phyloP scores from a whole-genome alignment of 2,113 vertebrate species.

The Cyanoliseus patagonus region DNA sequence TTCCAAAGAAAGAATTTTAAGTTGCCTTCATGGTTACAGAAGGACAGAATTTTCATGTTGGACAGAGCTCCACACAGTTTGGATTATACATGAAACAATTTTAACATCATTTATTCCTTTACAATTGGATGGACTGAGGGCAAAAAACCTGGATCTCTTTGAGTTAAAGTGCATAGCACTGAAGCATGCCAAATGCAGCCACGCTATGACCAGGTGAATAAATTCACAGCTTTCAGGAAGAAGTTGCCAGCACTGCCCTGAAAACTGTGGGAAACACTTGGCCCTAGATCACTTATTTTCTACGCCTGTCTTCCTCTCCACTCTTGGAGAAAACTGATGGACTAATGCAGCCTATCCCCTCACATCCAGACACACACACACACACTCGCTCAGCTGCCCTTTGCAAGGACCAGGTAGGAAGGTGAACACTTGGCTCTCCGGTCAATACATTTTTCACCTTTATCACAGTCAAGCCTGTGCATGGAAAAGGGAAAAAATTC shows the following conservation, averaged over 20 bases:
- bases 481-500: not conserved
- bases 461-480: not conserved
- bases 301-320: not conserved
- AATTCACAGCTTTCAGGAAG: not conserved
- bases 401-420: not conserved
- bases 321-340: not conserved
- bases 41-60: not conserved
- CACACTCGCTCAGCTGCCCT: not conserved
- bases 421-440: not conserved
- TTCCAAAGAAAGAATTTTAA: not conserved
- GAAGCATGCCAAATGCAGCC: not conserved
- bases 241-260: not conserved
- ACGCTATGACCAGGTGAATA: not conserved
- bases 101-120: not conserved
- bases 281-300: not conserved
- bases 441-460: not conserved
- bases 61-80: not conserved
- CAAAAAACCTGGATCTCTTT: not conserved
- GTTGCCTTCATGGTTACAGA: not conserved
- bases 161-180: not conserved
- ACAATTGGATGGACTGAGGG: not conserved
- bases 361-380: not conserved
- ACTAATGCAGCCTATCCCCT: not conserved
- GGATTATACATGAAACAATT: not conserved
- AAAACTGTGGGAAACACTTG: not conserved